Percentiles rank a stretch among this genome's conserved stretches.
Evolutionary conservation across 2,797 vertebrate genomes (phyloP).

Genomic region (Phalloptychus januarius): DNA sequence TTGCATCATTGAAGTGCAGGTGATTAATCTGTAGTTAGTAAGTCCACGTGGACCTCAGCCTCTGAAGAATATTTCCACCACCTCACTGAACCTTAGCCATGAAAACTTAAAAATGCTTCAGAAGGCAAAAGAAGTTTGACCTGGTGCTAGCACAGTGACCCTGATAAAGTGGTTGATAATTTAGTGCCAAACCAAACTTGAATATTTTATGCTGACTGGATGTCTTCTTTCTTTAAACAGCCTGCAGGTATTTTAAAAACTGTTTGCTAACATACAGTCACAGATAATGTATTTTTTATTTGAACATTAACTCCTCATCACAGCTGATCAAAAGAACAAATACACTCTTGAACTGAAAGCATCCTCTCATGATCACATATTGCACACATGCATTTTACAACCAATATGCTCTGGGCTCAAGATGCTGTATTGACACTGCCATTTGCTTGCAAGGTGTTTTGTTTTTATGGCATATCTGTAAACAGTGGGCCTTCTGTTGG

Average conservation of each 20-base stretch:
- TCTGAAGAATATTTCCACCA: background rate
- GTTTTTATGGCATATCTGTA: conserved; percentile 6
- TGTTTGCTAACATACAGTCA: conserved; percentile 2
- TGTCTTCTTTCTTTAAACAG: conserved; percentile 16
- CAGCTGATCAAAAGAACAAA: conserved; percentile 15
- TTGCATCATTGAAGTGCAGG: background rate
- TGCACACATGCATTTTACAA: conserved; percentile 7
- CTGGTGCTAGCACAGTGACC: background rate
- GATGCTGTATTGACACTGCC: conserved; percentile 32
- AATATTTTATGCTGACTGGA: conserved; percentile 23
- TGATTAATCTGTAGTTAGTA: background rate
- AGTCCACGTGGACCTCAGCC: background rate
- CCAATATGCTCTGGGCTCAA: conserved; percentile 18
- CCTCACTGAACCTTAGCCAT: background rate
- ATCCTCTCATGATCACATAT: background rate
- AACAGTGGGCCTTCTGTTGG: conserved; percentile 2
- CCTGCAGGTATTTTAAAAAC: conserved; percentile 6
- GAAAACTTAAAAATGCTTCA: background rate
- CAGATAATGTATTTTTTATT: conserved; percentile 28
- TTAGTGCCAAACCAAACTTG: background rate
- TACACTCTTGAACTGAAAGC: background rate
- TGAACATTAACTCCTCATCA: conserved; percentile 29
- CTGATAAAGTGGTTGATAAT: background rate
- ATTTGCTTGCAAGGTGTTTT: conserved; percentile 24
- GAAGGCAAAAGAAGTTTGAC: background rate